These are phyloP conservation scores for Apus apus DNA, from an alignment of 2,113 vertebrate species.

Conservation along the genomic window DNA sequence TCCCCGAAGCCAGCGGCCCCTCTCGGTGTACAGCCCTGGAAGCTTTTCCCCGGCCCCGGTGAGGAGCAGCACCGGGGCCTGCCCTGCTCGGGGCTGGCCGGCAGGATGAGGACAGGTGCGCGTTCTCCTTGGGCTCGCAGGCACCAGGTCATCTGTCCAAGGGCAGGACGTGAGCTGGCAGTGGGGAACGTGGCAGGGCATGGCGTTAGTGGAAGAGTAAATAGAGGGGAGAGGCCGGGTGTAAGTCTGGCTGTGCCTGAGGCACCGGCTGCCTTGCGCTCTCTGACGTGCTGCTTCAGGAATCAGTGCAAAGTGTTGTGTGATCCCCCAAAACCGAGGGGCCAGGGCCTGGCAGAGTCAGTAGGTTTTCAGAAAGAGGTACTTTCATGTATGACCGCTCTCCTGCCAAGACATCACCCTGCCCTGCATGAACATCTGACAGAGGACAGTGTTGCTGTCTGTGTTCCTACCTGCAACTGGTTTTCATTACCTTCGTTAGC, in stretches of 20 bases:
- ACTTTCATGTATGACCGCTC: fast-evolving
- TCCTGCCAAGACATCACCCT: fast-evolving
- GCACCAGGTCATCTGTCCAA: fast-evolving
- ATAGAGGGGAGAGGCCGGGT: neutral
- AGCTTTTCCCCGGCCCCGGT: neutral
- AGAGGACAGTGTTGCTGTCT: neutral
- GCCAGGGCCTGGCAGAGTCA: fast-evolving
- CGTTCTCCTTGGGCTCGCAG: too few species aligned
- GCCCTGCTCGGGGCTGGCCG: neutral
- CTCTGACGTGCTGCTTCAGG: fast-evolving
- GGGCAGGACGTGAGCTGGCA: neutral
- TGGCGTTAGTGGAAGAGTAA: neutral
- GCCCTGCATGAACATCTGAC: fast-evolving
- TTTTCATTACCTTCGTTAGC: neutral
- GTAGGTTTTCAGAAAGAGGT: neutral
- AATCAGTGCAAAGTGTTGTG: fast-evolving
- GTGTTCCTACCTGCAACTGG: neutral
- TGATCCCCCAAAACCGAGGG: neutral
- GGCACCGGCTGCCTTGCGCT: neutral
- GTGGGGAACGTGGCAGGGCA: neutral
- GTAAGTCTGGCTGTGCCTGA: neutral
- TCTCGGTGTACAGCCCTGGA: neutral
- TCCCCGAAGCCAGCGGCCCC: too few species aligned
- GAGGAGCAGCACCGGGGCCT: neutral
- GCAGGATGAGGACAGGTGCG: neutral